A percentile compares a stretch with the other conserved stretches of the same genome.
Conservation (phyloP, 2,113 vertebrate species). For the Chroicocephalus ridibundus region DNA sequence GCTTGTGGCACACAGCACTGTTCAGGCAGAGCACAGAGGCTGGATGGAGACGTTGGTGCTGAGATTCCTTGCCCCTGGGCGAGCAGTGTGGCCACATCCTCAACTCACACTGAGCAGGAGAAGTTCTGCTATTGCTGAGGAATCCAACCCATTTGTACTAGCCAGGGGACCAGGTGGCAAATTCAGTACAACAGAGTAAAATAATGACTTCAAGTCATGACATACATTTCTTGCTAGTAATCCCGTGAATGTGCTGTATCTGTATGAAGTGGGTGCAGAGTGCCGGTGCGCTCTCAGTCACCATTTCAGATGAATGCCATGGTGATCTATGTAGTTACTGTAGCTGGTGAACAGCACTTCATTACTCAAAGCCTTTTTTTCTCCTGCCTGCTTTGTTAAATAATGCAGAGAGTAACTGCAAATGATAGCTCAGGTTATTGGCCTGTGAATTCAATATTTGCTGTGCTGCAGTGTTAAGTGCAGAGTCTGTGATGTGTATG, state of each 20-base stretch:
- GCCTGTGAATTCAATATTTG: background rate
- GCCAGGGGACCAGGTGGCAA: background rate
- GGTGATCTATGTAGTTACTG: background rate
- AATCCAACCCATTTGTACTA: background rate
- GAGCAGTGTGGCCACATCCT: rapidly evolving
- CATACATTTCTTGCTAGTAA: background rate
- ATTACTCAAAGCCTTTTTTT: background rate
- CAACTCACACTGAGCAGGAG: background rate
- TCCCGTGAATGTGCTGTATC: background rate
- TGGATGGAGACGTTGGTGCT: rapidly evolving
- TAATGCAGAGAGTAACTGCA: background rate
- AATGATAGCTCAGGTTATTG: background rate
- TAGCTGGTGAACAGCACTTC: background rate
- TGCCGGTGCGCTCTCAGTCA: background rate
- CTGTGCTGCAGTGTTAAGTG: background rate
- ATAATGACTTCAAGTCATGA: background rate
- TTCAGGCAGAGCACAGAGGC: background rate
- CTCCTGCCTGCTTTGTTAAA: background rate
- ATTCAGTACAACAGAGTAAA: background rate
- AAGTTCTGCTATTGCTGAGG: background rate
- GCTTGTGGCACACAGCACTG: background rate
- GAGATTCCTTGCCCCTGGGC: background rate
- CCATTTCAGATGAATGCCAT: background rate
- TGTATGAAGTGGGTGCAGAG: background rate
- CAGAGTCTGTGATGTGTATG: background rate